Base-by-base conservation (phyloP, 2,797 vertebrate genomes). In the Pseudomugil gertrudae region DNA sequence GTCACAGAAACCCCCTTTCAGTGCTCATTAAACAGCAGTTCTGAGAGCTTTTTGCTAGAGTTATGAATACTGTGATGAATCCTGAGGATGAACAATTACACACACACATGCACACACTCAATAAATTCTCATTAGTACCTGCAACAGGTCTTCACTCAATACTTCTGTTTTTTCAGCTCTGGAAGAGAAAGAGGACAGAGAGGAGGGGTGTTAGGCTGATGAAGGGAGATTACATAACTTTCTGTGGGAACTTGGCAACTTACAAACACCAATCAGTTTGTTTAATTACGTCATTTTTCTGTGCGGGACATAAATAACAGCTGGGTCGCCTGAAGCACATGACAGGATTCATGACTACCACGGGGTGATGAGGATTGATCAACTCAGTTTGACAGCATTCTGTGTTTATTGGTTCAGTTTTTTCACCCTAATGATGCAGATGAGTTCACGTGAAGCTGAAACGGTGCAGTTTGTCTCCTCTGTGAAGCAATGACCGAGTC, bases 141-240 rank as follows among this genome's bases (percentile, higher is more conserved):
- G 92, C 55, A 92, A 79, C 19, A 92, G 85, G 68, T 92, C 90
- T 17, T 92, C 92, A 72, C 90, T 92, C 69, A 93, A 69, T 15
- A 93, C 92, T 87, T 92, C 92, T 35, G 90, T 92, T 85, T 93
- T 93, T 74, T 92, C 92, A 76, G 90, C 90, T 63, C 92, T 93
- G 79, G 15, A 83, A 81, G 55, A 79, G 71, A 63, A 32, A 84
- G 50, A 62, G 57, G 13, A 59, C 33, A 63, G 67, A 70, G 53
- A 47, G 24, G n/a, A 29, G 40, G 35, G 40, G 26, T 33, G 59
- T 83, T 68, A 86, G 7, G n/a, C 27, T 29, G 62, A 59, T 14
- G 21, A 40, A 19, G 36, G 40, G 29, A 29, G 63, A 52, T 79
- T 55, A 66, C 33, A 72, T 54, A 72, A 81, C 27, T 63, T 62